Conservation (phyloP, 2,797 vertebrate genomes). For the Meda fulgida region DNA sequence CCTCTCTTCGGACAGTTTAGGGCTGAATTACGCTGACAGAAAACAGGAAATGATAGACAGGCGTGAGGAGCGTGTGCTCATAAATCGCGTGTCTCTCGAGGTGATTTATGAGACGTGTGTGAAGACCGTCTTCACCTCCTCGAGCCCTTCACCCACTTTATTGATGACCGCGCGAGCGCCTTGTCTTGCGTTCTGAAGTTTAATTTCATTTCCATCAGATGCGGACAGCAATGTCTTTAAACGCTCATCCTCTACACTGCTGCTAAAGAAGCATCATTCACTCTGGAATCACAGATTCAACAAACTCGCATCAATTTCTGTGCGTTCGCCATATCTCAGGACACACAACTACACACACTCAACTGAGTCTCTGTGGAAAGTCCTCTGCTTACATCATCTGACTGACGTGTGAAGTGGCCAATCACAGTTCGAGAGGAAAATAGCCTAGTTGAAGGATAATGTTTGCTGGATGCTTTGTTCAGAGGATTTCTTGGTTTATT, state of each 20-base stretch:
- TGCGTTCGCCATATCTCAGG: not conserved
- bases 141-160: constrained; percentile 28
- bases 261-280: constrained; percentile 27
- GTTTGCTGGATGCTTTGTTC: not conserved
- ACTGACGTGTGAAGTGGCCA: not conserved
- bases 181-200: constrained; percentile 32
- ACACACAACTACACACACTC: not conserved
- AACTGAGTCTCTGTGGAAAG: not conserved
- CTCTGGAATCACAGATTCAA: not conserved
- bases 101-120: constrained; percentile 73
- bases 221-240: constrained; percentile 32
- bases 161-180: constrained; percentile 28
- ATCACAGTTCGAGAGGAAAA: not conserved
- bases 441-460: not conserved
- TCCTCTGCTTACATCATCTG: not conserved
- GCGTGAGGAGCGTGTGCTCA: constrained; percentile 78
- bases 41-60: constrained; percentile 78
- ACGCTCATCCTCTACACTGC: constrained; percentile 33
- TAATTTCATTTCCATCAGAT: constrained; percentile 53
- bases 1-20: constrained; percentile 70
- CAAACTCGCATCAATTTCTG: constrained; percentile 2
- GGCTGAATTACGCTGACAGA: constrained; percentile 80
- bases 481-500: not conserved
- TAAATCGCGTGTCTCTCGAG: constrained; percentile 78
- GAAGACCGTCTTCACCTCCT: constrained; percentile 68